These are phyloP conservation scores for Drosophila cognata DNA, from an alignment of 2,888 invertebrate species.

Conservation along the genomic window DNA sequence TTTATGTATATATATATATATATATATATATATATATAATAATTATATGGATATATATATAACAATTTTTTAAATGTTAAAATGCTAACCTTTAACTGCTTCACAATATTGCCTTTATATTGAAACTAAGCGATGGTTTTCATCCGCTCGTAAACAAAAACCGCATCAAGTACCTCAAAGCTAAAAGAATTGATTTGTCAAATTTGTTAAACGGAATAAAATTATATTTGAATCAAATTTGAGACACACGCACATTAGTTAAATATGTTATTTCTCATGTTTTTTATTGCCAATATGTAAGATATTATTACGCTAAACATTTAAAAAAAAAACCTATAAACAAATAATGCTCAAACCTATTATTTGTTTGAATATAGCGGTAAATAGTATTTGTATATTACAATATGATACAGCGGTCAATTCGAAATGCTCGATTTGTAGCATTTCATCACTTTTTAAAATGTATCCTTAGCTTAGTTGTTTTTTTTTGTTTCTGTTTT, in stretches of 20 bases:
- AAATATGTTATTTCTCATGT: constrained; percentile 39
- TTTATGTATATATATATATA: constrained; percentile 24
- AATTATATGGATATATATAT: constrained; percentile 54
- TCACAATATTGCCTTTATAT: constrained; percentile 55
- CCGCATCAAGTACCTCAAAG: constrained; percentile 7
- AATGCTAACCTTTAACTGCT: constrained; percentile 77
- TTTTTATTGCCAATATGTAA: constrained; percentile 59
- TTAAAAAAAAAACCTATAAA: constrained; percentile 35
- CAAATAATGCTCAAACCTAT: constrained; percentile 38
- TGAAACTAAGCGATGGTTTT: constrained; percentile 44
- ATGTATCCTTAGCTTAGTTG: constrained; percentile 35
- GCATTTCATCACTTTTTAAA: constrained; percentile 55
- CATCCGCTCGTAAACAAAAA: constrained; percentile 26
- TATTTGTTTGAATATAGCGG: constrained; percentile 44
- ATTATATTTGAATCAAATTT: constrained; percentile 28
- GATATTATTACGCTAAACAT: constrained; percentile 44
- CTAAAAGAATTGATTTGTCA: constrained; percentile 19
- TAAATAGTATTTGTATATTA: constrained; percentile 52
- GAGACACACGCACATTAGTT: constrained; percentile 22
- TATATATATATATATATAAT: constrained; percentile 16
- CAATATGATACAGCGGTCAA: constrained; percentile 69
- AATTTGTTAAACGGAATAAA: constrained; percentile 26
- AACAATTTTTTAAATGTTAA: constrained; percentile 73
- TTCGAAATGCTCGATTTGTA: constrained; percentile 50
- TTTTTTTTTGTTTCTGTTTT: constrained; percentile 3